Evolutionary conservation across 2,113 vertebrate genomes (phyloP), one percentile per base, ranked within the genome.

Genomic region (Hippocampus zosterae): DNA sequence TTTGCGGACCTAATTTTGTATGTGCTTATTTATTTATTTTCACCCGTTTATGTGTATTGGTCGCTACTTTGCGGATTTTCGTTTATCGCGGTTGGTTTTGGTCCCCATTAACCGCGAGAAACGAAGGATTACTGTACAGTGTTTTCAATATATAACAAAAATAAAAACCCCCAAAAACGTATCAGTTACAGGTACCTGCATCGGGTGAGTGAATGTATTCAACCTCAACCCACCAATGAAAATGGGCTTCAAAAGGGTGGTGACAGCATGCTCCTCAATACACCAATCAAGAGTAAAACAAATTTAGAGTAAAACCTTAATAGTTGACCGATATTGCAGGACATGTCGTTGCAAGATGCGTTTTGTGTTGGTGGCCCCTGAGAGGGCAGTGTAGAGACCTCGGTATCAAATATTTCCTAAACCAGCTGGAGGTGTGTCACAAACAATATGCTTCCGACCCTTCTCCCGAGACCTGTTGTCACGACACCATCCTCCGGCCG

Each of bases 321-420:
- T 59, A 65, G n/a, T 53, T 40, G 48, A 68, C 29, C 12, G 60
- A 19, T 37, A 48, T 71, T 59, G 68, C 62, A 64, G 74, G 66
- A 53, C 70, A 23, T 78, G 71, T 80, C 50, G 23, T 66, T 68
- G 56, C 72, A 76, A 50, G 77, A 78, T 86, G 61, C 50, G 63
- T 76, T 78, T 81, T 72, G 76, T 81, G 72, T 66, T 27, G 56
- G 72, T 61, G 80, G 69, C 76, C 70, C 46, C 13, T 23, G 85
- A 79, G 81, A 76, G 72, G 79, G 74, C 71, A 52, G 66, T 46
- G 70, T 67, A 64, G 74, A 74, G 79, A 82, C 82, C 81, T 84
- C 82, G 76, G 72, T 69, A 87, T 85, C 88, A 82, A 85, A 88
- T 83, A 87, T 83, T 85, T 79, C 84, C 77, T 80, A 80, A 82